These are phyloP conservation scores for Cryptoprocta ferox DNA, from an alignment of 2,797 vertebrate species.

Conservation along the genomic window DNA sequence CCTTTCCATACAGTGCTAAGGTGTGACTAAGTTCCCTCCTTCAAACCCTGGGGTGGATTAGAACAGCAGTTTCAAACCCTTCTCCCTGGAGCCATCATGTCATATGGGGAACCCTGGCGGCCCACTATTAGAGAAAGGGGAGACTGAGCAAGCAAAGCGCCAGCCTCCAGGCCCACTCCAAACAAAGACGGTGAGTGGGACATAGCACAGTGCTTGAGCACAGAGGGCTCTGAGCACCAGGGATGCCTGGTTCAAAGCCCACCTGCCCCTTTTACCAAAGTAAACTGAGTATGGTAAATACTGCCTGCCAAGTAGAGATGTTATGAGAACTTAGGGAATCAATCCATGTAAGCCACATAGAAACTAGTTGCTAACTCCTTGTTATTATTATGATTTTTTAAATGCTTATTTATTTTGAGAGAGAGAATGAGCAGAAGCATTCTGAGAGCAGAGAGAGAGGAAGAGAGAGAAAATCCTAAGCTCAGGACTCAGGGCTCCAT, in stretches of 20 bases:
- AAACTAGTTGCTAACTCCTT: background rate
- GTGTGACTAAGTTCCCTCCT: background rate
- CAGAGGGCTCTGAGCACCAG: background rate
- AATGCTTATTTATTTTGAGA: too few species aligned
- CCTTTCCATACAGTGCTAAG: background rate
- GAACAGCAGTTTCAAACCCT: background rate
- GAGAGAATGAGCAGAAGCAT: too few species aligned
- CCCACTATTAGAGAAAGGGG: background rate
- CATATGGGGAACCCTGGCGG: background rate
- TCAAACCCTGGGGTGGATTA: background rate
- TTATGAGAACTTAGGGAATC: background rate
- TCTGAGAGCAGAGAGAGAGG: too few species aligned
- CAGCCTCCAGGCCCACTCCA: background rate
- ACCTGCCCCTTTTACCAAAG: background rate
- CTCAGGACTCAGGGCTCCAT: too few species aligned
- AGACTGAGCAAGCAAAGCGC: background rate
- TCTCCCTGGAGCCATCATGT: background rate
- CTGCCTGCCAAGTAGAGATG: background rate
- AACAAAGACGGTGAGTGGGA: background rate
- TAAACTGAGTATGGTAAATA: background rate
- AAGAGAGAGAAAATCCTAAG: too few species aligned
- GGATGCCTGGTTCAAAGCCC: background rate
- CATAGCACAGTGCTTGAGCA: background rate
- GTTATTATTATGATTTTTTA: background rate
- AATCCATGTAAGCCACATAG: background rate